A percentile compares a stretch with the other conserved stretches of the same genome.
Evolutionary conservation across 2,888 invertebrate genomes (phyloP).

Genomic region (Leptopterna dolabrata): DNA sequence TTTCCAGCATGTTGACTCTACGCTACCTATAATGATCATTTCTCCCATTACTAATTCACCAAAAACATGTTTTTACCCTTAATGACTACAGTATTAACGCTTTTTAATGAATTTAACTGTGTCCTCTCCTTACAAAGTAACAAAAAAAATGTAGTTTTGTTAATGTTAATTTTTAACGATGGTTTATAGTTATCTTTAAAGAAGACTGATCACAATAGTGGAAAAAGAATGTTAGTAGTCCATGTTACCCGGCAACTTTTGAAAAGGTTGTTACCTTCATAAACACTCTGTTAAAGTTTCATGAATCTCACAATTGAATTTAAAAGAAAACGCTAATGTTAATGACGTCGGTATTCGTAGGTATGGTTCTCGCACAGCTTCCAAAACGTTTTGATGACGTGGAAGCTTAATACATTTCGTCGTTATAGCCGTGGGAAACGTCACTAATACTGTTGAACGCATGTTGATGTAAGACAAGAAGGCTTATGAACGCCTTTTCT

Average conservation of each 20-base stretch:
- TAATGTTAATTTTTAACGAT: neutral
- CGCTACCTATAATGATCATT: slow-evolving; percentile 2
- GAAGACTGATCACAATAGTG: slow-evolving; percentile 36
- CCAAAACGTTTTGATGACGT: neutral
- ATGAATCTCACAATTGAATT: slow-evolving; percentile 1
- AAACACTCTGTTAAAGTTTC: neutral
- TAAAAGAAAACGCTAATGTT: neutral
- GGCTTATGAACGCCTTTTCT: neutral
- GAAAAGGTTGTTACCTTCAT: neutral
- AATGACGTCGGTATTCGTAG: neutral
- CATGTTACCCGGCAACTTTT: neutral
- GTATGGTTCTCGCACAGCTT: neutral
- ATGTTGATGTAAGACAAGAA: neutral
- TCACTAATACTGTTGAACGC: neutral
- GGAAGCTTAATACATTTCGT: neutral
- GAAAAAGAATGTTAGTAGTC: neutral
- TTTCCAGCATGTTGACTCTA: neutral
- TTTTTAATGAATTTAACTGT: slow-evolving; percentile 6
- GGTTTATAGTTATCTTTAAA: slow-evolving; percentile 29
- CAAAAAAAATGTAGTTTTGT: neutral
- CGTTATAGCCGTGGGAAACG: neutral
- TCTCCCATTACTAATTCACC: neutral
- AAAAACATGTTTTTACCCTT: neutral
- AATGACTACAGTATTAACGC: slow-evolving; percentile 13
- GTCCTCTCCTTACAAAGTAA: neutral